Conservation (phyloP, 1,140 invertebrate genomes). For the Lasioglossum baleicum region DNA sequence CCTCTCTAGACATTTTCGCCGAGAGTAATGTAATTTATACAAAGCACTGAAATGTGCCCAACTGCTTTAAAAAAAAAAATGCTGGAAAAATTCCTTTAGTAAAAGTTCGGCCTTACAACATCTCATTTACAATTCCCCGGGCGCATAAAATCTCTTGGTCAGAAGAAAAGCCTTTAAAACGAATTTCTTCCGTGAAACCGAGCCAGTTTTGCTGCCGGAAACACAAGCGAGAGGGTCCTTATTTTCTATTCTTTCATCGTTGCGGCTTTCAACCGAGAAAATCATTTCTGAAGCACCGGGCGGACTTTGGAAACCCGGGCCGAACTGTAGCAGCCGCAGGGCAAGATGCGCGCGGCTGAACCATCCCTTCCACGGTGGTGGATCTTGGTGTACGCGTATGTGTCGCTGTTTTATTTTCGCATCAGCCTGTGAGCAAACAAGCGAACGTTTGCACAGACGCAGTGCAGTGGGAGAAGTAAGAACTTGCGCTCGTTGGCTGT, state of each 20-base stretch:
- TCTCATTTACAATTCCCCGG: background rate
- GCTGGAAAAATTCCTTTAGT: no score
- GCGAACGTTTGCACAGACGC: background rate
- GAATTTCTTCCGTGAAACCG: background rate
- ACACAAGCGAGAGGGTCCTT: background rate
- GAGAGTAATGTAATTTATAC: no score
- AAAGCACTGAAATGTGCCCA: no score
- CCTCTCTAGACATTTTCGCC: no score
- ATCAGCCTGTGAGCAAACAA: constrained; percentile 21
- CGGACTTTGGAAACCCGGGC: no score
- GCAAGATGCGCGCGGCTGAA: background rate
- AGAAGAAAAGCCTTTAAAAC: background rate
- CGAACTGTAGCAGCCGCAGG: background rate
- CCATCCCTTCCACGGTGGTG: background rate
- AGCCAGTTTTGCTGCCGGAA: background rate
- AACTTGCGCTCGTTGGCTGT: constrained; percentile 33
- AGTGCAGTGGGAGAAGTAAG: background rate
- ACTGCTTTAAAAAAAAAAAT: no score
- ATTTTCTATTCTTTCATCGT: background rate
- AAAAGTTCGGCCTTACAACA: no score
- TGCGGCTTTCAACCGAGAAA: background rate
- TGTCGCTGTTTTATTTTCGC: constrained; percentile 23
- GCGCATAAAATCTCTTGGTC: background rate
- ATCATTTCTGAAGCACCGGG: background rate
- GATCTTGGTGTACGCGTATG: background rate